Evolutionary conservation across 2,888 invertebrate species (phyloP).

Genomic region (Cheilosia soror): DNA sequence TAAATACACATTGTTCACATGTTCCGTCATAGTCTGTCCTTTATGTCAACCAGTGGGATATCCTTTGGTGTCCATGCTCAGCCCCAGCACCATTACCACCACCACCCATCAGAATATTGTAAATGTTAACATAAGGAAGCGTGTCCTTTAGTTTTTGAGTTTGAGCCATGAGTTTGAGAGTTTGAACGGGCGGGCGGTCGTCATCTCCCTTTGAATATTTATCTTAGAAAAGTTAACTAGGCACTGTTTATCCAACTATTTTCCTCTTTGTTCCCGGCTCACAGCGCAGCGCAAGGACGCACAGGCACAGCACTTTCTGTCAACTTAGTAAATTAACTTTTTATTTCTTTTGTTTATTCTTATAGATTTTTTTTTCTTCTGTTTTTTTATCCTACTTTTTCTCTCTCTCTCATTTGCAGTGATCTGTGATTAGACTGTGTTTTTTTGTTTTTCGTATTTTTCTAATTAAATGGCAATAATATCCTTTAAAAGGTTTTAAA

Average conservation of each 20-base stretch:
- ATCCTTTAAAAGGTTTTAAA: constrained; percentile 50
- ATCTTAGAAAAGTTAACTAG: constrained; percentile 59
- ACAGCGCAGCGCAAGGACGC: constrained; percentile 8
- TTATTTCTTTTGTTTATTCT: constrained; percentile 13
- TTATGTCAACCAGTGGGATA: constrained; percentile 36
- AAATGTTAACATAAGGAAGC: constrained; percentile 31
- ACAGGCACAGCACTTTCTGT: constrained; percentile 35
- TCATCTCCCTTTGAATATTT: constrained; percentile 36
- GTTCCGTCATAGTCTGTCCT: constrained; percentile 9
- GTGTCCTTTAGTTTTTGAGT: constrained; percentile 34
- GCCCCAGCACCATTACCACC: neutral
- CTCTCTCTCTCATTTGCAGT: constrained; percentile 41
- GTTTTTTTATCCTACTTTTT: constrained; percentile 9
- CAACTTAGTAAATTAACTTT: constrained; percentile 63
- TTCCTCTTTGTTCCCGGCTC: neutral
- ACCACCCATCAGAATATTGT: constrained; percentile 10
- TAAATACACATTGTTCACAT: constrained; percentile 25
- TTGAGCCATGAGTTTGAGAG: neutral
- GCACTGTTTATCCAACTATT: constrained; percentile 52
- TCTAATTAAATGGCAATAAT: constrained; percentile 46
- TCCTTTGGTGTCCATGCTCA: constrained; percentile 19
- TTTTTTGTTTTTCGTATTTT: constrained; percentile 12
- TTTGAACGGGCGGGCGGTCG: too few species aligned
- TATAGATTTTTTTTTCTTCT: neutral
- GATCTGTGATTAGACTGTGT: constrained; percentile 65